Evolutionary conservation across 2,888 invertebrate genomes (phyloP).

Genomic region (Himalopsyche tibetana): DNA sequence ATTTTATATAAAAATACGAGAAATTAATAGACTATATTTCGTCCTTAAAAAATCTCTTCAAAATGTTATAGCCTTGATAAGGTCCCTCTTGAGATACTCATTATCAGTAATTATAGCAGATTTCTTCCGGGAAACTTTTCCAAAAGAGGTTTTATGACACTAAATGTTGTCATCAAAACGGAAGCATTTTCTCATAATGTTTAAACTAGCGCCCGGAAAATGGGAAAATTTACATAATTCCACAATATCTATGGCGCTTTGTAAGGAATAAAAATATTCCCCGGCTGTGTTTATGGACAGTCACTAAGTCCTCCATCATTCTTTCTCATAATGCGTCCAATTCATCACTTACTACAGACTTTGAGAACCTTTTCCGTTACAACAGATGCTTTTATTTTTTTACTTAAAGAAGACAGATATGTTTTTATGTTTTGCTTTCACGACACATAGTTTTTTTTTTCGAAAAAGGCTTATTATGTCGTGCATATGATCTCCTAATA

Average conservation of each 20-base stretch:
- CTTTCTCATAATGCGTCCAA: conserved; percentile 35
- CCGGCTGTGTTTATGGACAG: conserved; percentile 31
- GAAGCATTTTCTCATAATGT: conserved; percentile 40
- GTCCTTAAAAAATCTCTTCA: too few species aligned
- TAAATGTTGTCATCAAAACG: conserved; percentile 30
- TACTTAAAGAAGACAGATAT: conserved; percentile 35
- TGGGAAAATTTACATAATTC: conserved; percentile 42
- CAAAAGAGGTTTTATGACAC: conserved; percentile 26
- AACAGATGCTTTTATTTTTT: conserved; percentile 21
- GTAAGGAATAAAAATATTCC: conserved; percentile 40
- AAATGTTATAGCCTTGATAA: too few species aligned
- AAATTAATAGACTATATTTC: too few species aligned
- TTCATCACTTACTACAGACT: conserved; percentile 35
- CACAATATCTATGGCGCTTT: conserved; percentile 13
- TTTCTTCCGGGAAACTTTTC: not conserved
- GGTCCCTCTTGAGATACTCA: too few species aligned
- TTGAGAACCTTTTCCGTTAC: conserved; percentile 28
- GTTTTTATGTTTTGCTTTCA: not conserved
- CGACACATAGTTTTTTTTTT: not conserved
- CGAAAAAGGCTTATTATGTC: too few species aligned
- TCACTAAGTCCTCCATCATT: conserved; percentile 35
- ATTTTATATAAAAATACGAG: too few species aligned
- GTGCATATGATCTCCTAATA: too few species aligned
- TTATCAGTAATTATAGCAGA: conserved; percentile 3
- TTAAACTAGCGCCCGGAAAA: conserved; percentile 7